Conservation (phyloP, 2,797 vertebrate species). For the Cynodonichthys magdalenae region DNA sequence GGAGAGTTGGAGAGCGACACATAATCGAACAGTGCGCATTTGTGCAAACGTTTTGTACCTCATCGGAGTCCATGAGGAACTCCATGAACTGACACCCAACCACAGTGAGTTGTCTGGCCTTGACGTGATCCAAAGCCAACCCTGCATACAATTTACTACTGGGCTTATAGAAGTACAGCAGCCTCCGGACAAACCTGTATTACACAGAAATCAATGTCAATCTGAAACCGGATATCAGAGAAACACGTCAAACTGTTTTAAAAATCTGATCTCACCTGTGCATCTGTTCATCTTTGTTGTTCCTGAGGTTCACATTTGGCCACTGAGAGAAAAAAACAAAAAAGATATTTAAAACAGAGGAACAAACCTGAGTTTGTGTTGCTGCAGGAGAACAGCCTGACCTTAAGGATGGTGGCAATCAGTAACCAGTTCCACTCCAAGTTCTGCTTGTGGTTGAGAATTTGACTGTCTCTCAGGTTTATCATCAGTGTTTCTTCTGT, state of each 20-base stretch:
- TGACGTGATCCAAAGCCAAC: constrained; percentile 90
- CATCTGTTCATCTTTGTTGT: constrained; percentile 99
- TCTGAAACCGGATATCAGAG: constrained; percentile 4
- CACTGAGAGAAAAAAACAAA: constrained; percentile 79
- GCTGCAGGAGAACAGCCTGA: constrained; percentile 52
- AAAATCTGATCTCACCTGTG: constrained; percentile 85
- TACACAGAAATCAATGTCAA: constrained; percentile 9
- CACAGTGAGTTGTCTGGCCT: constrained; percentile 95
- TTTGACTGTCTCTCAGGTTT: constrained; percentile 95
- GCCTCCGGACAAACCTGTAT: constrained; percentile 92
- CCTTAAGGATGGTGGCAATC: constrained; percentile 97
- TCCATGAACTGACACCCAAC: constrained; percentile 97
- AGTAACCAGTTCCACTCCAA: constrained; percentile 98
- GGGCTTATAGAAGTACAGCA: constrained; percentile 97
- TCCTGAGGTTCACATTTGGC: constrained; percentile 96
- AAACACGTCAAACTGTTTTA: neutral
- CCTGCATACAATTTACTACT: constrained; percentile 95
- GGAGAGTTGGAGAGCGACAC: neutral
- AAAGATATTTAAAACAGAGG: neutral
- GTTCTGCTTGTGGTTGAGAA: constrained; percentile 98
- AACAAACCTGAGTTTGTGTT: neutral
- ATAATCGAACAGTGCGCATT: neutral
- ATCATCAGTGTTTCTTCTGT: constrained; percentile 94
- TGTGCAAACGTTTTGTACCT: constrained; percentile 76
- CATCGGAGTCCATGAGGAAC: constrained; percentile 97